These are phyloP conservation scores for Stenolophus ochropezus DNA, from an alignment of 2,888 invertebrate genomes.

Conservation along the genomic window DNA sequence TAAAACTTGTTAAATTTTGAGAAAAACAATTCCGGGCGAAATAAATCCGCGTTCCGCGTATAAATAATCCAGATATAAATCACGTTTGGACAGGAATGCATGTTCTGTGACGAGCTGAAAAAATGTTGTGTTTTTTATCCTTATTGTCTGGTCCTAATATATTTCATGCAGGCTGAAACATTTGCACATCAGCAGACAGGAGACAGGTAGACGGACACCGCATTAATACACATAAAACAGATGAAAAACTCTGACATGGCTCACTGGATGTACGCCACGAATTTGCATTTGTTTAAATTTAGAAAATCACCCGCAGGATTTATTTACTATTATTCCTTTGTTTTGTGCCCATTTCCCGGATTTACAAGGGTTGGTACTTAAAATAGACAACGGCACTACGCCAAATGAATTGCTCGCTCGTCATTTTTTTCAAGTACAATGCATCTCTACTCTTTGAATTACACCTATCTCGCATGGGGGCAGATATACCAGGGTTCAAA, in stretches of 20 bases:
- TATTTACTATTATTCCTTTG: not conserved
- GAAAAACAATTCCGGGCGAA: not conserved
- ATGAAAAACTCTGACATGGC: slow-evolving; percentile 22
- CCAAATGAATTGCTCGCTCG: too few relatives aligned
- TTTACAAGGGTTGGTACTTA: not conserved
- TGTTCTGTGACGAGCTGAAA: slow-evolving; percentile 25
- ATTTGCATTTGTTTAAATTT: slow-evolving; percentile 10
- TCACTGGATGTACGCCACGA: slow-evolving; percentile 8
- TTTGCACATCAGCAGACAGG: not conserved
- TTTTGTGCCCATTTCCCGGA: not conserved
- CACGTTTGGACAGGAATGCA: slow-evolving; percentile 8
- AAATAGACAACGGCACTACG: not conserved
- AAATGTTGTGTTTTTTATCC: slow-evolving; percentile 16
- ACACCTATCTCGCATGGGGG: too few relatives aligned
- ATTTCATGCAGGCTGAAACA: slow-evolving; percentile 8
- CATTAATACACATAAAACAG: slow-evolving; percentile 42
- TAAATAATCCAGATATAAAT: not conserved
- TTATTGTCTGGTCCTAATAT: slow-evolving; percentile 21
- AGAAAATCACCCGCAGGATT: not conserved
- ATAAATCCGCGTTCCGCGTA: not conserved
- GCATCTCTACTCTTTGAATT: too few relatives aligned
- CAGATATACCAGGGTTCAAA: too few relatives aligned
- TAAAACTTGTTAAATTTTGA: not conserved
- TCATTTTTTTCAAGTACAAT: too few relatives aligned
- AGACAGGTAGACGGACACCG: slow-evolving; percentile 36